Evolutionary conservation across 2,113 vertebrate genomes (phyloP), one percentile per base, ranked within the genome.

Genomic region (Mixornis gularis): DNA sequence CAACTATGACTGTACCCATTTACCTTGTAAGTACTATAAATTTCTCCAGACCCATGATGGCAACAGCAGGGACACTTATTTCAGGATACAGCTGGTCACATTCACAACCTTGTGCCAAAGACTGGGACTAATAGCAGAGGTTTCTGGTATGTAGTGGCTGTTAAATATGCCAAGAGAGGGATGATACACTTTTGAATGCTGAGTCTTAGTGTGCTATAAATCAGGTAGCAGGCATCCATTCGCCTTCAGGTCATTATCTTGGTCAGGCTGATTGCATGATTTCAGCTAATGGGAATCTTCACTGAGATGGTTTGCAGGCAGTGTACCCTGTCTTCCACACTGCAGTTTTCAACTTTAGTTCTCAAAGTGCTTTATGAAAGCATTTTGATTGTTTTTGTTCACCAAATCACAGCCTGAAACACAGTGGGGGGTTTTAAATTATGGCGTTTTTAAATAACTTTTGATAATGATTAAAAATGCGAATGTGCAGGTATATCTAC

Each of bases 341-440:
- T 71, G 41, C 27, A 44, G 26, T 59, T 82, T 89, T 82, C 63
- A 70, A 14, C 34, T 62, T 70, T 4, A 58, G 40, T 63, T 94
- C 55, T 79, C 34, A 46, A 69, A 85, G 30, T 79, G 66, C 41
- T 91, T 92, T 69, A 62, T 62, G 11, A 91, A 22, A 76, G 25
- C 15, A 13, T 51, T 88, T 85, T 73, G 4, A 4, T 6, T 27
- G 49, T 44, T 36, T 64, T 74, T 59, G 19, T 56, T 36, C 11
- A 25, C 34, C 76, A n/a, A 86, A 60, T 29, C 29, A 69, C 4
- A 30, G 51, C 24, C 59, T 70, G 11, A 85, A 72, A 85, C 73
- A 69, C 17, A 6, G 16, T 56, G 44, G 10, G 2, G 1, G 0
- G 1, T 20, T 48, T 80, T 43, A 29, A 83, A 41, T 62, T 0